Evolutionary conservation across 2,888 invertebrate species (phyloP), one percentile per base, ranked within the genome.

Genomic region (Brachypalpus laphriformis): DNA sequence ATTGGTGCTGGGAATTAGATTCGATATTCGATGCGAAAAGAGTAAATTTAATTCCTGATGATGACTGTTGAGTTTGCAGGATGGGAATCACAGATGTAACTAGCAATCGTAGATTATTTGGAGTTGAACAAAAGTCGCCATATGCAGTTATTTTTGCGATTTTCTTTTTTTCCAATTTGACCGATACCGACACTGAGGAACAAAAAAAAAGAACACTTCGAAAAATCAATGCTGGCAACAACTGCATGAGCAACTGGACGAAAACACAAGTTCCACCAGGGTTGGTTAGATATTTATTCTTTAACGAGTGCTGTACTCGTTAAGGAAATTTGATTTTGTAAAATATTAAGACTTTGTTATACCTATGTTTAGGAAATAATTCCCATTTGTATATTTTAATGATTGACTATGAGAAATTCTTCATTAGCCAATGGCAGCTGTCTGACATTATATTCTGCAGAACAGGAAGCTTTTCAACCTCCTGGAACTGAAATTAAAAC

Each of bases 101-200:
- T 75, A 76, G 66, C 54, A 75, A 74, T 81, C 42, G 75, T 59
- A 49, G 66, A 85, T 76, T 81, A 81, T 71, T 81, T 76, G 51
- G 71, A 81, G 70, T 71, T 66, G 81, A 81, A 76, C 81, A 76
- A 75, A 80, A 85, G 81, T 85, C 81, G 85, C 75, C 85, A 85
- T 85, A 85, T 85, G 85, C 85, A 85, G 85, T 81, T 85, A 85
- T 85, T 85, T 85, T 85, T 81, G 85, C 85, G 75, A 85, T 59
- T 76, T 85, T 75, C 61, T 78, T 85, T 82, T 82, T 81, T 76
- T 76, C 54, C 66, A 71, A 85, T 76, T 71, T 71, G 75, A 71
- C 85, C 75, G 76, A 81, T 51, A 74, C 74, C 71, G 78, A 80
- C n/a, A n/a, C 65, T 16, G 63, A 72, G 8, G 75, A 34, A 54